Evolutionary conservation across 2,113 vertebrate genomes (phyloP).

Genomic region (Arvicanthis niloticus): DNA sequence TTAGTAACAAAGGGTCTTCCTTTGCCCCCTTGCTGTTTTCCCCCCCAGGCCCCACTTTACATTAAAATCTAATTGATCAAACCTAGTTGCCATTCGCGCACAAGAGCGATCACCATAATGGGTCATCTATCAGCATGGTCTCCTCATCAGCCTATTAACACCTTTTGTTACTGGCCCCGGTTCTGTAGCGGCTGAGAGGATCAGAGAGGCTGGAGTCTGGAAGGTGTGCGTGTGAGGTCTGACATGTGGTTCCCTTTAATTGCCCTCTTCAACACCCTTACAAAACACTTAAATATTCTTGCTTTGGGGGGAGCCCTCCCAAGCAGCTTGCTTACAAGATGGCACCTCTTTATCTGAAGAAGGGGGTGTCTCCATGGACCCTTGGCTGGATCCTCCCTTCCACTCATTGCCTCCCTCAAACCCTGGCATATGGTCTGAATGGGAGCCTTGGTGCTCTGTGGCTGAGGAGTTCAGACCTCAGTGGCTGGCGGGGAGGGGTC

Average conservation of each 20-base stretch:
- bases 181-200: slow-evolving; percentile 92
- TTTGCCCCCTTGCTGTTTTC: slow-evolving; percentile 83
- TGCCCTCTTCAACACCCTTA: slow-evolving; percentile 80
- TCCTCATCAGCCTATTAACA: slow-evolving; percentile 97
- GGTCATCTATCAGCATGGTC: slow-evolving; percentile 95
- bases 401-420: background rate
- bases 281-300: slow-evolving; percentile 76
- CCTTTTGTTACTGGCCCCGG: slow-evolving; percentile 95
- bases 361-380: slow-evolving; percentile 41
- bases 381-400: slow-evolving; percentile 41
- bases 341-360: slow-evolving; percentile 80
- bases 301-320: slow-evolving; percentile 84
- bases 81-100: slow-evolving; percentile 93
- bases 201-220: slow-evolving; percentile 93
- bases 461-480: background rate
- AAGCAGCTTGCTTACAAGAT: slow-evolving; percentile 80
- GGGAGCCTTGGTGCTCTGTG: background rate
- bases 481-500: fast-evolving
- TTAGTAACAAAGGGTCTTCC: slow-evolving; percentile 91
- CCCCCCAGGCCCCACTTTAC: slow-evolving; percentile 88
- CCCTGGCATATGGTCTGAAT: background rate
- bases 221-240: slow-evolving; percentile 85
- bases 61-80: slow-evolving; percentile 96
- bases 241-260: slow-evolving; percentile 85
- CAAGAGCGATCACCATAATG: slow-evolving; percentile 94